Evolutionary conservation across 2,888 invertebrate genomes (phyloP).

Genomic region (Andrena trimmerana): DNA sequence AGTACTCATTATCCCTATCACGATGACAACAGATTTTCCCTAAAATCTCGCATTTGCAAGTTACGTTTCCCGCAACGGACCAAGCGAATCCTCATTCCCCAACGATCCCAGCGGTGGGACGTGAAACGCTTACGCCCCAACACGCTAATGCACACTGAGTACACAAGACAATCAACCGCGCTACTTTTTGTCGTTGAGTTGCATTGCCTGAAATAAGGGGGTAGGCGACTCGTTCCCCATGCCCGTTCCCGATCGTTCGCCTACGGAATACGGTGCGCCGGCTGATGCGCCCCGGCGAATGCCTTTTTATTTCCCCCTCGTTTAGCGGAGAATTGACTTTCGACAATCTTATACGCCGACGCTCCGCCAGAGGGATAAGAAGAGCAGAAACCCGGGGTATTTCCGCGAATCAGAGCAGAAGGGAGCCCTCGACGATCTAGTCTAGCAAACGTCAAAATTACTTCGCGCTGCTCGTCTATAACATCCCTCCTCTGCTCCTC

Average conservation of each 20-base stretch:
- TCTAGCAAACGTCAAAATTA: constrained; percentile 59
- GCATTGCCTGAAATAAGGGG: constrained; percentile 48
- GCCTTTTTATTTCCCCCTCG: constrained; percentile 41
- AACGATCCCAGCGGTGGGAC: background rate
- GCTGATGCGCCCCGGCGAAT: constrained; percentile 8
- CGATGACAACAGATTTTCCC: too few relatives aligned
- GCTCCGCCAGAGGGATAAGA: constrained; percentile 22
- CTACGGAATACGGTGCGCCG: constrained; percentile 11
- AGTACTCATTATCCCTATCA: too few relatives aligned
- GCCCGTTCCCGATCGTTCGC: background rate
- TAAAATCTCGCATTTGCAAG: background rate
- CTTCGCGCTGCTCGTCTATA: constrained; percentile 22
- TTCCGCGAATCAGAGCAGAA: constrained; percentile 52
- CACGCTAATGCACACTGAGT: constrained; percentile 44
- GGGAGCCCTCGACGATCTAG: constrained; percentile 29
- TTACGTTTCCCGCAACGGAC: background rate
- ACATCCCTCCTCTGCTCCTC: background rate
- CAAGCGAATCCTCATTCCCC: too few relatives aligned
- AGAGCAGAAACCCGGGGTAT: constrained; percentile 39
- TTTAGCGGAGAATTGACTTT: constrained; percentile 49
- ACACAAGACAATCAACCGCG: constrained; percentile 26
- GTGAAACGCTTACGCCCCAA: constrained; percentile 29
- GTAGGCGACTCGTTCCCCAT: constrained; percentile 27
- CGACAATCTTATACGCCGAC: constrained; percentile 49
- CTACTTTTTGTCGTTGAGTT: constrained; percentile 29